These are phyloP conservation scores for Pinctada fucata DNA, from an alignment of 2,888 invertebrate species.

Conservation along the genomic window DNA sequence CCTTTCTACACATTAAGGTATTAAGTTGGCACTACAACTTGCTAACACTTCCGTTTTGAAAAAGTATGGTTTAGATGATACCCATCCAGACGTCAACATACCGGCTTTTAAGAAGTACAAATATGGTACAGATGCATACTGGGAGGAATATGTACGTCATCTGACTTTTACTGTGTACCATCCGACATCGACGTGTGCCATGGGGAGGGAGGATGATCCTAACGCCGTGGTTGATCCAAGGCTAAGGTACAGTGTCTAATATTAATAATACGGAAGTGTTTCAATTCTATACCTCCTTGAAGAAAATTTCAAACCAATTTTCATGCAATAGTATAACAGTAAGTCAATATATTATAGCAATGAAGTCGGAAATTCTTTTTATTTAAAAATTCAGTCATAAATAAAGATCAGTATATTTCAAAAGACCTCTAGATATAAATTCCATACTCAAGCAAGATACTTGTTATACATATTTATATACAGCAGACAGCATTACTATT, in stretches of 20 bases:
- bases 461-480: too few relatives aligned
- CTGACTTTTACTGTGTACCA: slow-evolving; percentile 20
- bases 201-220: slow-evolving; percentile 5
- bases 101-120: slow-evolving; percentile 5
- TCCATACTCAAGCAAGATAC: too few relatives aligned
- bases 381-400: too few relatives aligned
- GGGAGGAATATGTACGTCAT: slow-evolving; percentile 24
- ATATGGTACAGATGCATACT: slow-evolving; percentile 23
- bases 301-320: too few relatives aligned
- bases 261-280: too few relatives aligned
- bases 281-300: too few relatives aligned
- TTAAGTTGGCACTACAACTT: slow-evolving; percentile 2
- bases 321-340: too few relatives aligned
- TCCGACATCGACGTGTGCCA: background rate
- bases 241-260: slow-evolving; percentile 13
- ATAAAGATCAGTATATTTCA: too few relatives aligned
- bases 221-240: slow-evolving; percentile 36
- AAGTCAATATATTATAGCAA: too few relatives aligned
- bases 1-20: background rate
- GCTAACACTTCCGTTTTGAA: slow-evolving; percentile 7
- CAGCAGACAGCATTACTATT: too few relatives aligned
- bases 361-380: too few relatives aligned
- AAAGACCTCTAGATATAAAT: too few relatives aligned
- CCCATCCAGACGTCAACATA: background rate
- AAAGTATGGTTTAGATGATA: background rate